A percentile compares a stretch with the other conserved stretches of the same genome.
Evolutionary conservation across 2,113 vertebrate genomes (phyloP).

Genomic region (Paramisgurnus dabryanus): DNA sequence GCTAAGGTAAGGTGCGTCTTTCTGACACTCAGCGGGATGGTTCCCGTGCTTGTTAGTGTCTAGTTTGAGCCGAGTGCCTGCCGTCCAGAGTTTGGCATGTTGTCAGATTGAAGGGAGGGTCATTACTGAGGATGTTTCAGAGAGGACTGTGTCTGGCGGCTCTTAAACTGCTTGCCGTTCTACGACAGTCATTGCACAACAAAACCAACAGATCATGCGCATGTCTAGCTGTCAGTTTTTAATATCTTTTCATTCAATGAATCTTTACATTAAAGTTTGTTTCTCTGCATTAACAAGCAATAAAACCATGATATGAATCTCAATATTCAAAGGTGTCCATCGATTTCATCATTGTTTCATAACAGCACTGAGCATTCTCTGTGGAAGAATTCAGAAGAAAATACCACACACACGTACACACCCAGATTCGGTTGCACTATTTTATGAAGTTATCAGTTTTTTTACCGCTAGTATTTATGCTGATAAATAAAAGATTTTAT

Average conservation of each 20-base stretch:
- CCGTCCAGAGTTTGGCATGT: constrained; percentile 7
- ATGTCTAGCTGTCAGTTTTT: background rate
- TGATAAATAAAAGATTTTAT: constrained; percentile 66
- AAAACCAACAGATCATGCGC: background rate
- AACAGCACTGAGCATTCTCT: background rate
- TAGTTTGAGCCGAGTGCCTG: constrained; percentile 9
- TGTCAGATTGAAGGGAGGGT: constrained; percentile 11
- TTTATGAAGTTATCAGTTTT: constrained; percentile 48
- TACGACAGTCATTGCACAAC: background rate
- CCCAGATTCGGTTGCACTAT: background rate
- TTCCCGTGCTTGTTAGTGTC: constrained; percentile 38
- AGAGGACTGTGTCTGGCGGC: background rate
- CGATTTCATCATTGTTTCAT: background rate
- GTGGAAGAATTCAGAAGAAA: background rate
- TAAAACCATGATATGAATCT: background rate
- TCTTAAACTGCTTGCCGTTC: too few species aligned
- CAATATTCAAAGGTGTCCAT: background rate
- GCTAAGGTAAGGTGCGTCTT: background rate
- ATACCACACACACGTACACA: background rate
- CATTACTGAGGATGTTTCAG: constrained; percentile 7
- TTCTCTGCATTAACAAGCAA: background rate
- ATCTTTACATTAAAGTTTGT: background rate
- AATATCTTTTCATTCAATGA: background rate
- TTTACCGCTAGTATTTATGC: constrained; percentile 55
- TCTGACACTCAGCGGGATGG: constrained; percentile 29